These are phyloP conservation scores for Spheniscus mendiculus DNA, from an alignment of 2,113 vertebrate species.

Conservation along the genomic window DNA sequence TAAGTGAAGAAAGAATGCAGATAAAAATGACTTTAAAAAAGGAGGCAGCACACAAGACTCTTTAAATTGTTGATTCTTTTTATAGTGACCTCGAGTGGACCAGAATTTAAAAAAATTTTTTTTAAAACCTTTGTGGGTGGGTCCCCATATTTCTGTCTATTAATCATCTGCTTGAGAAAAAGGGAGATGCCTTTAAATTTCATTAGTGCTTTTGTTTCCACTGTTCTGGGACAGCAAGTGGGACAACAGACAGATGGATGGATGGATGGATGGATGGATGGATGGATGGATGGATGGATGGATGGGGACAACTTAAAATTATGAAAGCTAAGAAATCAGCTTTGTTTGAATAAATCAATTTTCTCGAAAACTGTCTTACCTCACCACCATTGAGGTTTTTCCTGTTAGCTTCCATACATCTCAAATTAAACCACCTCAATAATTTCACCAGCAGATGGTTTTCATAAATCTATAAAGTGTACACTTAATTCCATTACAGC, in stretches of 20 bases:
- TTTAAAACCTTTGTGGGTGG: background rate
- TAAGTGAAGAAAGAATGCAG: background rate
- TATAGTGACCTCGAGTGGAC: background rate
- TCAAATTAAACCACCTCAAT: background rate
- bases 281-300: background rate
- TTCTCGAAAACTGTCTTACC: background rate
- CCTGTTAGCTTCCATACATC: background rate
- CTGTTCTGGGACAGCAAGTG: background rate
- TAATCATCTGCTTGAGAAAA: background rate
- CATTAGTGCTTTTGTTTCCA: background rate
- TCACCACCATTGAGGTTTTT: background rate
- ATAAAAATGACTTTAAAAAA: background rate
- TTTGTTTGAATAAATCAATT: background rate
- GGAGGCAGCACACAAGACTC: background rate
- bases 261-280: background rate
- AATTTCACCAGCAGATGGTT: background rate
- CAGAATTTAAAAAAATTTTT: background rate
- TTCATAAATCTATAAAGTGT: background rate
- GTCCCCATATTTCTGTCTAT: rapidly evolving
- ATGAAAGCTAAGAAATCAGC: background rate
- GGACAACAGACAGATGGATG: background rate
- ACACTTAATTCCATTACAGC: background rate
- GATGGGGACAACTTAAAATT: background rate
- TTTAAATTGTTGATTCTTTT: background rate
- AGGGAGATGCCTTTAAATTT: background rate